Evolutionary conservation across 2,113 vertebrate species (phyloP), one percentile per base, ranked within the genome.

Genomic region (Lepisosteus osseus): DNA sequence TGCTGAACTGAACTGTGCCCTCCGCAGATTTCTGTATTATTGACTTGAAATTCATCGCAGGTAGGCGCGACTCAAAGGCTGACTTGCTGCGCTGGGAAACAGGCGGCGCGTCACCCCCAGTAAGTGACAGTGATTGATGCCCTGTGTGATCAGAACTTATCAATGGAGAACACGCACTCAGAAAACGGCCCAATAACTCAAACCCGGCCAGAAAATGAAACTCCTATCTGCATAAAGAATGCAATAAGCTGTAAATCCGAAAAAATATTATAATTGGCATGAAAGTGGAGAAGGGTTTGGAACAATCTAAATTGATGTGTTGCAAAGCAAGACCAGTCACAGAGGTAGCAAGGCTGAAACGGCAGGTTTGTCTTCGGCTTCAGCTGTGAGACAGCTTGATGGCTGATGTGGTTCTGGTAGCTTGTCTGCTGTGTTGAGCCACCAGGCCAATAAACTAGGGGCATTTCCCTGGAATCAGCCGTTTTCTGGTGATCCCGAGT

Each of bases 51-150:
- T 87, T 87, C 82, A 82, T 76, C 42, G 77, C 78, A 77, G 79
- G 83, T 83, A 75, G 77, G 8, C 6, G 62, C 12, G 6, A 7
- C 62, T 12, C 47, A 67, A 43, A 72, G 61, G 40, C 66, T 6
- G 67, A 44, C 68, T 64, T 14, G 74, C 74, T 72, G 75, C 76
- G 44, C 71, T 45, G 83, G 80, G 77, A 79, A 84, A 73, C 73
- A 84, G 88, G 82, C 79, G 82, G 83, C 82, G 73, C 68, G 65
- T 73, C 45, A 74, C 77, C 78, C 29, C 73, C 76, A 78, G 84
- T 83, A 83, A 79, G 83, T 76, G 92, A 93, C 93, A 92, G 88
- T 93, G 94, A 95, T 93, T 92, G 94, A 95, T 91, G 87, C 85
- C 80, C 86, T 85, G 75, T 81, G 77, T 79, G 75, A 82, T 76